Evolutionary conservation across 1,140 invertebrate species (phyloP).

Genomic region (Ptiloglossa arizonensis): DNA sequence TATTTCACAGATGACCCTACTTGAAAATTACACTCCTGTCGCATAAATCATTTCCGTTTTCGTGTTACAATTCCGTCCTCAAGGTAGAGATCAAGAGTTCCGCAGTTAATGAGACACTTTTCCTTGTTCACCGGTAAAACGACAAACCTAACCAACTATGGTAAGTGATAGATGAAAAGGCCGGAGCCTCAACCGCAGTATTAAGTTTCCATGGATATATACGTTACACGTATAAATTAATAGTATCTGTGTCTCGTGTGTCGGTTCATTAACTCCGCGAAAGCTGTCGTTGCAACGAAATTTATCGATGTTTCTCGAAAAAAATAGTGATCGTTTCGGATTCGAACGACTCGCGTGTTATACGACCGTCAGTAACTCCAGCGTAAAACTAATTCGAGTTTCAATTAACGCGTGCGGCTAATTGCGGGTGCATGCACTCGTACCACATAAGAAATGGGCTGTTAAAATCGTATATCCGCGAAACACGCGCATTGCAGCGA

Average conservation of each 20-base stretch:
- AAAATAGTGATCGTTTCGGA: neutral
- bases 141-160: neutral
- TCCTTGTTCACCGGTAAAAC: neutral
- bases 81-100: slow-evolving; percentile 2
- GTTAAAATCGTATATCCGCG: slow-evolving; percentile 48
- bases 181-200: slow-evolving; percentile 6
- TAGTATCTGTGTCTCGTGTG: neutral
- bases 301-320: neutral
- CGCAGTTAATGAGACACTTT: neutral
- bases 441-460: slow-evolving; percentile 68
- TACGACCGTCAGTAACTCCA: neutral
- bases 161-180: neutral
- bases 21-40: neutral
- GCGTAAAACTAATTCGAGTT: slow-evolving; percentile 22
- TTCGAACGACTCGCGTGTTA: neutral
- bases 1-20: too few species aligned
- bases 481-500: slow-evolving; percentile 35
- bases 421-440: slow-evolving; percentile 24
- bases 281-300: neutral
- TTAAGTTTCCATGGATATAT: slow-evolving; percentile 19
- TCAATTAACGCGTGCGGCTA: slow-evolving; percentile 33
- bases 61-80: neutral
- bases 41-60: neutral
- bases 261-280: slow-evolving; percentile 36
- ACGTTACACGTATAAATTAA: neutral